Base-by-base conservation (phyloP, 92 coral and sea anemone genomes). In the Umimayanthus kanabou region DNA sequence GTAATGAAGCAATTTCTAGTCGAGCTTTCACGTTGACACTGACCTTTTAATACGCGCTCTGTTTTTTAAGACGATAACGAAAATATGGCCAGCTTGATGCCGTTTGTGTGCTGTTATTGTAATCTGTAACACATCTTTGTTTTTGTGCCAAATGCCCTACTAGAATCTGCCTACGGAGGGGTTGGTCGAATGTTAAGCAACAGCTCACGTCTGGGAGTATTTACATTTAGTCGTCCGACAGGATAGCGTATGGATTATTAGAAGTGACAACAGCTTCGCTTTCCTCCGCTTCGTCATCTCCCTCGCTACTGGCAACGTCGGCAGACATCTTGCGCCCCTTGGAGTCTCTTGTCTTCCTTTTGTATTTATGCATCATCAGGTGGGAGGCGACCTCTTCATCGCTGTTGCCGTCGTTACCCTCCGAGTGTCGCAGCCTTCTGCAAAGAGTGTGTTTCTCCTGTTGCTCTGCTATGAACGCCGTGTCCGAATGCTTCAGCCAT, bases 401-500 rank as follows among this genome's bases (percentile, higher is more conserved):
- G 20, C 71, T 75, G 80, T 77, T 65, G 66, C 69, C 84, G 33
- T 81, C 85, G 64, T 80, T 81, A 29, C 85, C 88, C 37, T 89
- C 89, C 26, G 49, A 87, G 42, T 81, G 93, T n/a, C 92, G 93
- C 71, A 82, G 39, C 39, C 91, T 75, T 33, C 91, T 88, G 65
- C 95, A 77, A 57, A 87, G 89, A 9, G 93, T 72, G 73, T 94
- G 94, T 33, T 78, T 92, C 49, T 94, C 95, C 75, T 96, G 99
- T 22, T 92, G 87, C 75, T 92, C 85, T 1, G 96, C 86, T 55
- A 96, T 91, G 11, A 43, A 89, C 85, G 85, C 83, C 45, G 99
- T 95, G 28, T 93, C 98, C 18, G 97, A 85, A 70, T 96, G 94
- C 20, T 90, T 89, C 88, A 85, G 86, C 99, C 99, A 96, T 73